Evolutionary conservation across 2,797 vertebrate genomes (phyloP), one percentile per base, ranked within the genome.

Genomic region (Sorex maritimensis): DNA sequence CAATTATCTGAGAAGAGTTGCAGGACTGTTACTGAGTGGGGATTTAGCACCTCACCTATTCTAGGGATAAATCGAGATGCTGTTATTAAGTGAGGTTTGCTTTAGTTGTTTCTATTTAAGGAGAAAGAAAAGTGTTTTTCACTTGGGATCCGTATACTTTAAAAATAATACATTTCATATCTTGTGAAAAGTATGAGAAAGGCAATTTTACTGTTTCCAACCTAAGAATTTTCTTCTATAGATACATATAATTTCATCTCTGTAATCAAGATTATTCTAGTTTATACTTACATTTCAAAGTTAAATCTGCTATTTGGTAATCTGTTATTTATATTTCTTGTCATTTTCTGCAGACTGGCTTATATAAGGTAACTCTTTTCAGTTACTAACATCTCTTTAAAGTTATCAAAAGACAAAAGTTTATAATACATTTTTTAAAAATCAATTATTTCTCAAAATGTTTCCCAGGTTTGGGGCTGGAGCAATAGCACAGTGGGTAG

Each of bases 211-310:
- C 38, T 97, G 95, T 95, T 95, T 97, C 95, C 88, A 96, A 91
- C 79, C 44, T 52, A 74, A 82, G 67, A 26, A 41, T 78, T 95
- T 97, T 96, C 63, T 94, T 93, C 38, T 85, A 74, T 71, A 28
- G 61, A 92, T 41, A 63, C 83, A 89, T 90, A 81, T 92, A 84
- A 95, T 95, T 95, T 91, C 83, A 75, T 92, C 69, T 46, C 74
- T 81, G 80, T 90, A 96, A 96, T 97, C 94, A 97, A 95, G 90
- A 95, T 93, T 96, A 94, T 95, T 96, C 81, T 95, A 86, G 81
- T 94, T 93, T 94, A 90, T 95, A 96, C 94, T 96, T 96, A 94
- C 78, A 96, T 95, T 96, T 95, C 96, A 95, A 96, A 97, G 94
- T 95, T 84, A 96, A 96, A 94, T 94, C 44, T 96, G 85, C 94